Conservation (phyloP, 2,888 invertebrate species). For the Anthrax anthrax region DNA sequence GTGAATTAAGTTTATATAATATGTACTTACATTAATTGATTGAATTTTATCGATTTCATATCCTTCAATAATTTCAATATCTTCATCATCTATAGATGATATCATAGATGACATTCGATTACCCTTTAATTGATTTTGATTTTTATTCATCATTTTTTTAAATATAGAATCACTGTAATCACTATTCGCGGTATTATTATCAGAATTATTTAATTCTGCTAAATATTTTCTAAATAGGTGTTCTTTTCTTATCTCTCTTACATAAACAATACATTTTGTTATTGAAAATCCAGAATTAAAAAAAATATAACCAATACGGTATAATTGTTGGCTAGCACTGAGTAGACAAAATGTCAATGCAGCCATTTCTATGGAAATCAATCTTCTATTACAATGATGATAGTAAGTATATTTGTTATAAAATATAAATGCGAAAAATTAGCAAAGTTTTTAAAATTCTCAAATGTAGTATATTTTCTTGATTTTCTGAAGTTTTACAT, state of each 20-base stretch:
- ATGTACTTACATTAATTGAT: neutral
- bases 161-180: neutral
- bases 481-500: no score
- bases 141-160: neutral
- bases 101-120: neutral
- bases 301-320: conserved; percentile 24
- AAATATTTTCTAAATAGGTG: conserved; percentile 23
- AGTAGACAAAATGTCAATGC: conserved; percentile 25
- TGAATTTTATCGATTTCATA: conserved; percentile 14
- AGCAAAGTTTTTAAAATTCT: no score
- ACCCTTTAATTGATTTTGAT: neutral
- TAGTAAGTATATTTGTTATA: no score
- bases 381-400: no score
- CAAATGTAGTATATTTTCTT: no score
- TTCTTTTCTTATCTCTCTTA: conserved; percentile 20
- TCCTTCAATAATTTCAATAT: conserved; percentile 26
- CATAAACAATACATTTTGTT: conserved; percentile 19
- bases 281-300: conserved; percentile 23
- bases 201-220: conserved; percentile 13
- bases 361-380: no score
- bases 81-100: conserved; percentile 11
- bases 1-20: no score
- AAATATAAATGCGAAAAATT: no score
- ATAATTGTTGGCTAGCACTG: conserved; percentile 23
- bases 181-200: neutral